Base-by-base conservation (phyloP, 2,888 invertebrate genomes). In the Oeneis ivallda region DNA sequence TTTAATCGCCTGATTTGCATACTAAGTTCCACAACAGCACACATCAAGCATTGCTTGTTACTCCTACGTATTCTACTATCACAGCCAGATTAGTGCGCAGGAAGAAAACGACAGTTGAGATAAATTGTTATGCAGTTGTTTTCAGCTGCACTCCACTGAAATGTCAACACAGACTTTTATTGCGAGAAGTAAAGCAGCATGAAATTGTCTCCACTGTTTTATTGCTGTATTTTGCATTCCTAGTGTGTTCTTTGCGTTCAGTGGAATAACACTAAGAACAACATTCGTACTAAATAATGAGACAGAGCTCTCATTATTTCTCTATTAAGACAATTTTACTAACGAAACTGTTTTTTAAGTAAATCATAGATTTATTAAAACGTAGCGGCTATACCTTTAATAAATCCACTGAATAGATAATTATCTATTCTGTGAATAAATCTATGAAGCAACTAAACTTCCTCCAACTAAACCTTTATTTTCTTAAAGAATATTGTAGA, bases 151-250 rank as follows among this genome's bases (percentile, higher is more conserved):
- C 19, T 81, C 78, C 76, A 76, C 84, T 81, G 84, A 84, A 86
- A 81, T 83, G 84, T 84, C 81, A 80, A 81, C 83, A 85, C 83
- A 86, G 85, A 85, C 62, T 78, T 81, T 84, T 85, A 84, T 82
- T 61, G 61, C 61, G 84, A 85, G 83, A 82, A 82, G 80, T 81
- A 79, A 80, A 76, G 79, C 79, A 78, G 75, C 80, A 78, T 77
- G 77, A 79, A 80, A 74, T 76, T 78, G 77, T 74, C 76, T 77
- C 78, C 78, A 77, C 81, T 80, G 79, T 80, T 79, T 78, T 75
- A 79, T 75, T 77, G 77, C 72, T 75, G 75, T 79, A 81, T 80
- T 86, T 84, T 82, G 78, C 79, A 84, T 83, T 74, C 77, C 72
- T 71, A 81, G 78, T 77, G 70, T 78, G 78, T 74, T 66, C 66